These are phyloP conservation scores for Leptinotarsa lineolata DNA, from an alignment of 1,140 invertebrate genomes.

Conservation along the genomic window DNA sequence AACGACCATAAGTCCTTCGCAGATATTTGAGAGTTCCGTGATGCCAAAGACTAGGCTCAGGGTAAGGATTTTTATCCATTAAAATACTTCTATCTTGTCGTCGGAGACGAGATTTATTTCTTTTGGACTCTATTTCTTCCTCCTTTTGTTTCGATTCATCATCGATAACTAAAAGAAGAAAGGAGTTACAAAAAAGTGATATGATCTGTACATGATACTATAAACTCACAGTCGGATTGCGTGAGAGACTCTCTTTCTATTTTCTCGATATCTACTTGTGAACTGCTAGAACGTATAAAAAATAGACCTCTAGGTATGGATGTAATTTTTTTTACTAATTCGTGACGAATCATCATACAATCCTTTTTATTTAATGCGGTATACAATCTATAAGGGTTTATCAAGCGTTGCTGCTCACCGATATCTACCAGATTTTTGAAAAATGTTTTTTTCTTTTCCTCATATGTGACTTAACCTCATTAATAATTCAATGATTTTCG, in stretches of 20 bases:
- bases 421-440: too few relatives aligned
- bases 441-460: too few relatives aligned
- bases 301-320: neutral
- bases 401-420: too few relatives aligned
- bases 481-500: too few relatives aligned
- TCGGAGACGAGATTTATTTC: slow-evolving; percentile 66
- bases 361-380: too few relatives aligned
- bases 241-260: slow-evolving; percentile 40
- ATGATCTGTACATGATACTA: neutral
- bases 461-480: too few relatives aligned
- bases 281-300: slow-evolving; percentile 8
- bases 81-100: slow-evolving; percentile 62
- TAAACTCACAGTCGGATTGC: slow-evolving; percentile 10
- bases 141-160: slow-evolving; percentile 48
- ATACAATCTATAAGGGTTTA: too few relatives aligned
- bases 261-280: slow-evolving; percentile 43
- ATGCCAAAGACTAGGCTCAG: slow-evolving; percentile 54
- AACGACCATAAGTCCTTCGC: slow-evolving; percentile 62
- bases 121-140: slow-evolving; percentile 54
- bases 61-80: slow-evolving; percentile 59
- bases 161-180: slow-evolving; percentile 43
- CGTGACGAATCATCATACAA: neutral
- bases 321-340: neutral
- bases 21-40: slow-evolving; percentile 66
- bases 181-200: neutral